Evolutionary conservation across 2,888 invertebrate genomes (phyloP).

Genomic region (Acleris holmiana): DNA sequence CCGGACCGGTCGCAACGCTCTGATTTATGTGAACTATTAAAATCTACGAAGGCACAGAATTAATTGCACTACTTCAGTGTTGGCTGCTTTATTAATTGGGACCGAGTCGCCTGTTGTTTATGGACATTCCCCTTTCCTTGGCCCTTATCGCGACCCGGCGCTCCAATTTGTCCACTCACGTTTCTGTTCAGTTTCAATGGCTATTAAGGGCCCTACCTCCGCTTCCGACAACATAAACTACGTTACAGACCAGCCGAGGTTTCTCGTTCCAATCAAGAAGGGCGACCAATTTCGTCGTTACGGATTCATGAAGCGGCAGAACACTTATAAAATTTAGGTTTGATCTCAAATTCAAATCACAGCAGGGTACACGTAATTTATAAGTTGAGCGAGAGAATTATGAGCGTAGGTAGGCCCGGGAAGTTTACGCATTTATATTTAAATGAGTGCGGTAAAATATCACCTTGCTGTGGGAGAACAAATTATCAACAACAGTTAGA

Average conservation of each 20-base stretch:
- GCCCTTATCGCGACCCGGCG: slow-evolving; percentile 79
- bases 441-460: slow-evolving; percentile 76
- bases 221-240: slow-evolving; percentile 55
- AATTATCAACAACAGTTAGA: slow-evolving; percentile 77
- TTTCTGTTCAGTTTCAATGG: slow-evolving; percentile 78
- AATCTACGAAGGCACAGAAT: slow-evolving; percentile 83
- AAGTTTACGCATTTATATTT: slow-evolving; percentile 78
- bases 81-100: slow-evolving; percentile 83
- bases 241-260: slow-evolving; percentile 41
- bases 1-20: slow-evolving; percentile 57
- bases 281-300: slow-evolving; percentile 44
- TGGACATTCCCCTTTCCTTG: slow-evolving; percentile 76
- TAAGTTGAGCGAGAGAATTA: slow-evolving; percentile 72
- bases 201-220: slow-evolving; percentile 76
- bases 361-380: slow-evolving; percentile 59
- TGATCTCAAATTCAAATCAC: slow-evolving; percentile 65
- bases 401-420: slow-evolving; percentile 67
- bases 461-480: slow-evolving; percentile 68
- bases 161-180: slow-evolving; percentile 81
- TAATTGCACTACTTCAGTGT: slow-evolving; percentile 82
- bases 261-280: slow-evolving; percentile 38
- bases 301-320: slow-evolving; percentile 48
- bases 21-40: slow-evolving; percentile 84
- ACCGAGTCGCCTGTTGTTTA: slow-evolving; percentile 81
- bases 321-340: slow-evolving; percentile 63